Base-by-base conservation (phyloP, 2,888 invertebrate genomes). In the Sminthurides aquaticus region DNA sequence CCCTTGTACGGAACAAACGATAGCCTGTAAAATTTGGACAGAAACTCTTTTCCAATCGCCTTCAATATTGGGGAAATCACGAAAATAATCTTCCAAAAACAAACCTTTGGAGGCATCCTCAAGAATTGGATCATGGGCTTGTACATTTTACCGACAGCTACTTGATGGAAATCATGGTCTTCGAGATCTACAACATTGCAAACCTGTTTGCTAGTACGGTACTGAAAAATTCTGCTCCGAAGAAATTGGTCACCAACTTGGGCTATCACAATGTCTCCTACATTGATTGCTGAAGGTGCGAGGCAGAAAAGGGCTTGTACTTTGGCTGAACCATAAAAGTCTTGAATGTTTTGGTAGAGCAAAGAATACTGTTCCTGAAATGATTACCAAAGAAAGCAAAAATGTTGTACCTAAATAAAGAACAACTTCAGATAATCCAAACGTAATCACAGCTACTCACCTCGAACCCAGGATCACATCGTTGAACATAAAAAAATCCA, bases 131-230 rank as follows among this genome's bases (percentile, higher is more conserved):
- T 18, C 28, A n/a, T 25, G 8, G 26, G n/a, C 5, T 22, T 52
- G 52, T 49, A 60, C 24, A 60, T 15, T 25, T 60, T n/a, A 15
- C 5, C 1, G n/a, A 20, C 1, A 5, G 15, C n/a, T 1, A 60
- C 49, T 3, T 11, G 3, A 60, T 60, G 49, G 27, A 60, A 48
- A 3, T 60, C 60, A 18, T 49, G 60, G 15, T 26, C 25, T 49
- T 60, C 60, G 25, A 60, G 25, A 18, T 49, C 60, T 22, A 49
- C 49, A 25, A 60, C 3, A 22, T 2, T 25, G 49, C 49, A 20
- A 18, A 15, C 22, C 5, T 52, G 52, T n/a, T 26, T 49, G 5
- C 5, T 49, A 2, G 24, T 24, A 28, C 26, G 20, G 5, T 22
- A 8, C 24, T 60, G 48, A 26, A 25, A 60, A 49, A 49, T 26